Evolutionary conservation across 2,888 invertebrate species (phyloP), one percentile per base, ranked within the genome.

Genomic region (Cryptocephalus moraei): DNA sequence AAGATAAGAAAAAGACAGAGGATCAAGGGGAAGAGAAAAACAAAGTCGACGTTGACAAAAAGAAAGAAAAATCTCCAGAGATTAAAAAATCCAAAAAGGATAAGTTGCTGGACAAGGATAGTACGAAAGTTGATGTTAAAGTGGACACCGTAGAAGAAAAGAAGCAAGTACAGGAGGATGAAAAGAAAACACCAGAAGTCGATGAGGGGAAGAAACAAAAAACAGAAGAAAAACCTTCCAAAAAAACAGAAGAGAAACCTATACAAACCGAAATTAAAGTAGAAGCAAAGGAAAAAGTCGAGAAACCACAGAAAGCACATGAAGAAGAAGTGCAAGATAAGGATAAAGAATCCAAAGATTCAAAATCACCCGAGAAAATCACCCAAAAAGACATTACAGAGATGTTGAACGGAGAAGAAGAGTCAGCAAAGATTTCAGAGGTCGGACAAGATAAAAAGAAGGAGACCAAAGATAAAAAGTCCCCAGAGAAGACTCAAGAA

Each of bases 311-410:
- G 41, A 45, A 48, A 47, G 13, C 41, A 40, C 44, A 50, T 58
- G 43, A 46, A 58, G 49, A 55, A 31, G 41, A 47, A 46, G 57
- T 49, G 32, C 61, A 63, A 0, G 65, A 68, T 32, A 57, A 63
- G 6, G 64, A 67, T 50, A 49, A 34, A 33, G 43, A 56, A 45
- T 48, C 52, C 39, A 49, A 49, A 43, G 43, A 54, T 22, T 22
- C 22, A 22, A 22, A 22, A 22, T 6, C 22, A 22, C 22, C n/a
- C n/a, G n/a, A n/a, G n/a, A n/a, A n/a, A n/a, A n/a, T n/a, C n/a
- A n/a, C n/a, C n/a, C n/a, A n/a, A n/a, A n/a, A n/a, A n/a, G n/a
- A n/a, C n/a, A n/a, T n/a, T n/a, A n/a, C n/a, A n/a, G n/a, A n/a
- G n/a, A n/a, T n/a, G n/a, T n/a, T n/a, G n/a, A n/a, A n/a, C n/a